Percentiles rank a stretch among this genome's conserved stretches.
Conservation (phyloP, 2,888 invertebrate species). For the Amphipyra tragopoginis region DNA sequence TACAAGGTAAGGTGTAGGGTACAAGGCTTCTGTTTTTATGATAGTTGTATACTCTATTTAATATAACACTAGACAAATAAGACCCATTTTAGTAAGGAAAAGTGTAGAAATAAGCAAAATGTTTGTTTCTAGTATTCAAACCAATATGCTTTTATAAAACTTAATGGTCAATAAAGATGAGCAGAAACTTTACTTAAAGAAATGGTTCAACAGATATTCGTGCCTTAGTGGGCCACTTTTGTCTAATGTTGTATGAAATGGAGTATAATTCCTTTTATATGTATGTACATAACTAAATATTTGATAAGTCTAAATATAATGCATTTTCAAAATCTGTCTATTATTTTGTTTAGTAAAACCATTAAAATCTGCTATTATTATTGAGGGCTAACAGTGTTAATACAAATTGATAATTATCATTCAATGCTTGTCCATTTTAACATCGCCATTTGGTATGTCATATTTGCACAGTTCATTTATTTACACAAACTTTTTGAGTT, state of each 20-base stretch:
- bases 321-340: constrained; percentile 65
- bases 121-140: too few relatives aligned
- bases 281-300: constrained; percentile 60
- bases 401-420: constrained; percentile 22
- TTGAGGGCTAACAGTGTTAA: constrained; percentile 21
- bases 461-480: constrained; percentile 34
- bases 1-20: constrained; percentile 68
- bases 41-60: too few relatives aligned
- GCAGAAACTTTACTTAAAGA: too few relatives aligned
- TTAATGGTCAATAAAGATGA: too few relatives aligned
- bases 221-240: too few relatives aligned
- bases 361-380: constrained; percentile 7
- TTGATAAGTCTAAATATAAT: constrained; percentile 62
- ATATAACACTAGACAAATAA: too few relatives aligned
- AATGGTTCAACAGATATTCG: too few relatives aligned
- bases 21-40: constrained; percentile 81
- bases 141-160: too few relatives aligned
- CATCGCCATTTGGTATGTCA: constrained; percentile 40
- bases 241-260: too few relatives aligned
- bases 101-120: too few relatives aligned
- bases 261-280: constrained; percentile 49
- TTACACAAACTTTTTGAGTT: constrained; percentile 33
- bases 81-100: too few relatives aligned
- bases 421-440: constrained; percentile 35
- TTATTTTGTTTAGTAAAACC: constrained; percentile 63